A percentile compares a stretch with the other conserved stretches of the same genome.
These are phyloP conservation scores for Calameuta pallipes DNA, from an alignment of 2,888 invertebrate species.

Conservation along the genomic window DNA sequence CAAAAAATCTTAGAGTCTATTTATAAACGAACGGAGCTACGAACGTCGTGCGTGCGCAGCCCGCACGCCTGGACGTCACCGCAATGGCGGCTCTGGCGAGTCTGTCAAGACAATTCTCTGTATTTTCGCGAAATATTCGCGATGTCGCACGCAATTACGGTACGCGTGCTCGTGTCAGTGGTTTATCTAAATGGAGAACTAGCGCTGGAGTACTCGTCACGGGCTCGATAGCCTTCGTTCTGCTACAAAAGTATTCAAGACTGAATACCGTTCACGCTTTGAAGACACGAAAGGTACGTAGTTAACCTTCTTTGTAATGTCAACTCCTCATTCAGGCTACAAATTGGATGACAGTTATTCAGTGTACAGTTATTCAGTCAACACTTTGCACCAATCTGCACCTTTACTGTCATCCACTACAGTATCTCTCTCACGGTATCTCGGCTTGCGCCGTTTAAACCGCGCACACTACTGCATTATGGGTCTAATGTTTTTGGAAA, in stretches of 20 bases:
- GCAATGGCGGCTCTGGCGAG: constrained; percentile 57
- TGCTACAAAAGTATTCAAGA: constrained; percentile 65
- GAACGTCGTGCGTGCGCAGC: constrained; percentile 67
- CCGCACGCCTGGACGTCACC: constrained; percentile 62
- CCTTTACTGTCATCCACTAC: not conserved
- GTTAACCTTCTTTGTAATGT: constrained; percentile 12
- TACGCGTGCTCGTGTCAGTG: constrained; percentile 39
- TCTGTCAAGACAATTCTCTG: constrained; percentile 42
- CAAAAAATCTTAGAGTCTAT: constrained; percentile 20
- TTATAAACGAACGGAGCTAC: constrained; percentile 30
- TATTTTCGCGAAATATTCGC: constrained; percentile 47
- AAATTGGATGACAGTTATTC: not conserved
- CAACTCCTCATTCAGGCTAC: constrained; percentile 13
- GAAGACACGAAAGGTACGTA: constrained; percentile 68
- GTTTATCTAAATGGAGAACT: constrained; percentile 37
- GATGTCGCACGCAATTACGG: constrained; percentile 48
- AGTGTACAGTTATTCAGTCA: not conserved
- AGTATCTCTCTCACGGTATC: not conserved
- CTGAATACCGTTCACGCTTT: constrained; percentile 68
- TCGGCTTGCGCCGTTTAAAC: not conserved
- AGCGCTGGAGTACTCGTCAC: constrained; percentile 58
- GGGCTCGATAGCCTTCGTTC: constrained; percentile 66
- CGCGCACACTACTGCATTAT: not conserved
- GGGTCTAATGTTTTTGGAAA: not conserved
- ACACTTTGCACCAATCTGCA: not conserved